These are phyloP conservation scores for Apaloderma vittatum DNA, from an alignment of 2,113 vertebrate species.

Conservation along the genomic window DNA sequence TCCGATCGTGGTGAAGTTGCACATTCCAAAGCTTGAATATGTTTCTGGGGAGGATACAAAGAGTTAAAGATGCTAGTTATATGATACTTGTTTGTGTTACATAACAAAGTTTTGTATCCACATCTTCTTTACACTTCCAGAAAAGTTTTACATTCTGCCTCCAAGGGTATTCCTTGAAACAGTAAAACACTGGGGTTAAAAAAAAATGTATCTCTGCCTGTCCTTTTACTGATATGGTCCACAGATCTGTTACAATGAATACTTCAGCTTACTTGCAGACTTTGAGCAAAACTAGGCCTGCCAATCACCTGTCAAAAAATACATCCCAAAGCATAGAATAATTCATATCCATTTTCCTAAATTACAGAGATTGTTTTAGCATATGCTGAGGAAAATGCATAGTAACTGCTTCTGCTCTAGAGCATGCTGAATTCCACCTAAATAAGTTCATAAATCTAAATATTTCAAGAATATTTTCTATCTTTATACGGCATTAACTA, in stretches of 20 bases:
- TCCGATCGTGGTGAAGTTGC: background rate
- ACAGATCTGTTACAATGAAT: slow-evolving; percentile 34
- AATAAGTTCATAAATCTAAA: background rate
- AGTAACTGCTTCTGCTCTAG: background rate
- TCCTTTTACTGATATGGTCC: background rate
- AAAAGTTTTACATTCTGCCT: background rate
- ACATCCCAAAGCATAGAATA: background rate
- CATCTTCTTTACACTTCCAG: background rate
- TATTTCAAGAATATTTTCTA: background rate
- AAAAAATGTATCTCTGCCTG: background rate
- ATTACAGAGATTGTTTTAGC: background rate
- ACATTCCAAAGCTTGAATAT: background rate
- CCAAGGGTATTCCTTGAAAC: background rate
- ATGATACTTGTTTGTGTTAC: background rate
- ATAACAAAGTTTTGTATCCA: background rate
- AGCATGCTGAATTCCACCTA: background rate
- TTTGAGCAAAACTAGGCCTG: background rate
- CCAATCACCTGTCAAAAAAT: slow-evolving; percentile 36
- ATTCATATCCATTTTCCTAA: slow-evolving; percentile 6
- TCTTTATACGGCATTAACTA: background rate
- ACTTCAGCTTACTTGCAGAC: background rate
- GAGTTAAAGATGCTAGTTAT: background rate
- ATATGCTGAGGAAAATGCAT: background rate
- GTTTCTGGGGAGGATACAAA: background rate
- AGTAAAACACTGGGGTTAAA: background rate